Evolutionary conservation across 2,888 invertebrate genomes (phyloP).

Genomic region (Cheilosia pagana): DNA sequence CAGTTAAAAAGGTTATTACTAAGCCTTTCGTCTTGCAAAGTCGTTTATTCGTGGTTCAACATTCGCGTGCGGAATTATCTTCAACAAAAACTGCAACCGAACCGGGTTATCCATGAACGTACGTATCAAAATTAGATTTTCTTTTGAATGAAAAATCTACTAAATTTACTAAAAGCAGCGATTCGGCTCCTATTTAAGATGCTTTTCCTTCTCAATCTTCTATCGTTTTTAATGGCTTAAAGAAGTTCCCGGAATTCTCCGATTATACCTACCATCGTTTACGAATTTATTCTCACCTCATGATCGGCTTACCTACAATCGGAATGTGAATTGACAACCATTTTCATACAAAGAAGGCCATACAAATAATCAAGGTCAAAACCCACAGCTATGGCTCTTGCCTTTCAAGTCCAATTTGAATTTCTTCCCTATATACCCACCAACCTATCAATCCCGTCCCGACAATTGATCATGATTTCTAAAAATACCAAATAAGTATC

Average conservation of each 20-base stretch:
- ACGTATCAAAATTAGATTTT: too few relatives aligned
- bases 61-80: too few relatives aligned
- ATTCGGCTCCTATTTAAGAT: too few relatives aligned
- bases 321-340: not conserved
- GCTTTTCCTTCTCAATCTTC: not conserved
- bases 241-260: not conserved
- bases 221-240: not conserved
- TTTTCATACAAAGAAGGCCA: not conserved
- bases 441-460: constrained; percentile 8
- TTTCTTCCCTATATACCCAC: constrained; percentile 5
- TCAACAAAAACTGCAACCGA: too few relatives aligned
- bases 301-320: not conserved
- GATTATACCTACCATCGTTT: not conserved
- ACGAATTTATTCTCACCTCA: not conserved
- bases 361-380: constrained; percentile 49
- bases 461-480: constrained; percentile 61
- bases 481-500: constrained; percentile 72
- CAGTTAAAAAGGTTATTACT: too few relatives aligned
- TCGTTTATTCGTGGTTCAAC: too few relatives aligned
- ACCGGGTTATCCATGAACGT: too few relatives aligned
- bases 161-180: too few relatives aligned
- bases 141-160: too few relatives aligned
- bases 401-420: constrained; percentile 8
- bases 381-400: not conserved
- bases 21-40: too few relatives aligned